A percentile compares a stretch with the other conserved stretches of the same genome.
Conservation (phyloP, 2,888 invertebrate species). For the Troides aeacus region DNA sequence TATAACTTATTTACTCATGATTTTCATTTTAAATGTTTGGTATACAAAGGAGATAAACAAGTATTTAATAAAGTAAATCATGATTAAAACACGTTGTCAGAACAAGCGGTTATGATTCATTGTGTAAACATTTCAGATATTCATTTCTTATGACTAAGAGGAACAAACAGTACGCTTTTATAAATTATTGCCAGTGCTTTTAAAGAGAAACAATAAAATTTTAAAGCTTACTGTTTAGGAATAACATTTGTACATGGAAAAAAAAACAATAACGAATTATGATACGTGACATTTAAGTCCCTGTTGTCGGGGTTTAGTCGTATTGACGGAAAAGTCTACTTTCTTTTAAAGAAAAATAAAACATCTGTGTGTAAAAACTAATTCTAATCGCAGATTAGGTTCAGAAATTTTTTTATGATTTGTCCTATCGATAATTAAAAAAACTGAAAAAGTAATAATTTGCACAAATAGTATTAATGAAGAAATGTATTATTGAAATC, state of each 20-base stretch:
- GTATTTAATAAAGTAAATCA: background rate
- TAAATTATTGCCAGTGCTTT: constrained; percentile 33
- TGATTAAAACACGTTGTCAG: constrained; percentile 9
- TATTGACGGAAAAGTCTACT: no score
- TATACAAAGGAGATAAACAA: background rate
- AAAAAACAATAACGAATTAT: constrained; percentile 6
- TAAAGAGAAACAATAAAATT: constrained; percentile 31
- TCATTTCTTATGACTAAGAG: constrained; percentile 69
- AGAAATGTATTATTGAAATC: background rate
- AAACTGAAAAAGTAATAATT: background rate
- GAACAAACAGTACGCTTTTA: constrained; percentile 40
- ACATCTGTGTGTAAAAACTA: background rate
- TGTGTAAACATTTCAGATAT: constrained; percentile 60
- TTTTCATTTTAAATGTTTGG: background rate
- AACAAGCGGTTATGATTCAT: constrained; percentile 56
- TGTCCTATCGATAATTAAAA: background rate
- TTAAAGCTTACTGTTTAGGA: constrained; percentile 13
- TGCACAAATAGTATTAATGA: background rate
- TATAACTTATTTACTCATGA: background rate
- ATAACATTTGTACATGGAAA: constrained; percentile 16
- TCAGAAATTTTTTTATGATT: background rate
- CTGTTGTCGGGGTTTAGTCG: no score
- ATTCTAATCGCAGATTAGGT: background rate
- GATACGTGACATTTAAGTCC: background rate
- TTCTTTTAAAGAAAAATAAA: background rate